Conservation (phyloP, 2,888 invertebrate genomes). For the Acleris sparsana region DNA sequence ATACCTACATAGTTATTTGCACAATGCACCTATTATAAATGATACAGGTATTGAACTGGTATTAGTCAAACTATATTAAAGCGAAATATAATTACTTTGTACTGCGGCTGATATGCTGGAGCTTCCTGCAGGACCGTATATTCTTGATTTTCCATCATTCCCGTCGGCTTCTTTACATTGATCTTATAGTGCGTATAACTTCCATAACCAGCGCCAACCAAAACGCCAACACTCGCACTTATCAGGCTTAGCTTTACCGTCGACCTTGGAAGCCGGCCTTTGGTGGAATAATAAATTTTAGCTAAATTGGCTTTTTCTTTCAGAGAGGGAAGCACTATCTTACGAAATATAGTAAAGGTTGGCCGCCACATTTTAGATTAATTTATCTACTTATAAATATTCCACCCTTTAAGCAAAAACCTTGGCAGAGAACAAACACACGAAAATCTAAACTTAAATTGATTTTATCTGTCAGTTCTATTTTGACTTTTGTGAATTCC, state of each 20-base stretch:
- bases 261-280: conserved; percentile 65
- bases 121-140: conserved; percentile 71
- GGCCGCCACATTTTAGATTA: conserved; percentile 70
- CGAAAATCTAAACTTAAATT: neutral
- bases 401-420: neutral
- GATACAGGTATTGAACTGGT: neutral
- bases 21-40: neutral
- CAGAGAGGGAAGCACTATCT: conserved; percentile 60
- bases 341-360: conserved; percentile 61
- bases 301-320: conserved; percentile 59
- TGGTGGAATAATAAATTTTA: conserved; percentile 64
- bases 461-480: conserved; percentile 4
- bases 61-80: too few relatives aligned
- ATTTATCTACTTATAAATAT: conserved; percentile 17
- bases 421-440: too few relatives aligned
- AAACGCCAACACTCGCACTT: conserved; percentile 84
- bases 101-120: conserved; percentile 80
- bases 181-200: conserved; percentile 79
- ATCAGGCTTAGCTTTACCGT: conserved; percentile 80
- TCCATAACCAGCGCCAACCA: conserved; percentile 81
- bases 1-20: neutral
- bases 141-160: conserved; percentile 64
- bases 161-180: conserved; percentile 60
- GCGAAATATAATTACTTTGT: too few relatives aligned
- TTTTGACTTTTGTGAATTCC: neutral